Base-by-base conservation (phyloP, 2,888 invertebrate species). In the Phengaris alcon region DNA sequence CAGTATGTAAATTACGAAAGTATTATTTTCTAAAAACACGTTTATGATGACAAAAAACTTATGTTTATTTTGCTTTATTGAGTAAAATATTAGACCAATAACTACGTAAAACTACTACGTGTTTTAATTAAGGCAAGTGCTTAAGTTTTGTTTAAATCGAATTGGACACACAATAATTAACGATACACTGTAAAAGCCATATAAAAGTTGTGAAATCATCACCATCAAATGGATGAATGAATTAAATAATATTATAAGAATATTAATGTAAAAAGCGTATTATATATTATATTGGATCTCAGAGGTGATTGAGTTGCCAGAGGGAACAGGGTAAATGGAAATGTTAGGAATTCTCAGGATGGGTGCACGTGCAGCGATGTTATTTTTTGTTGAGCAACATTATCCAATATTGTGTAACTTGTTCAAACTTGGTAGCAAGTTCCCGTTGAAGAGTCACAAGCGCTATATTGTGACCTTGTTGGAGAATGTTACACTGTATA, bases 261-360 rank as follows among this genome's bases (percentile, higher is more conserved):
- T 51, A 51, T 59, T 59, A 22, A 59, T 9, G 12, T n/a, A 69
- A n/a, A 44, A 68, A 68, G n/a, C 2, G 12, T 54, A n/a, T n/a
- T 55, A n/a, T 22, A 57, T 57, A 57, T 57, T 8, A 46, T n/a
- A 69, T 74, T 54, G 54, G 76, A 77, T 75, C 75, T 78, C 75
- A 75, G 73, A 76, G 76, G 75, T 74, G 76, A 73, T 64, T 75
- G 75, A 68, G 68, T 76, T 76, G 77, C 77, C 77, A 76, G 76
- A 75, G 77, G 15, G 68, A 77, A 78, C 79, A 79, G 79, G 79
- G 79, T 78, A 77, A 46, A n/a, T 48, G 51, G 68, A 74, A 74
- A 74, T 35, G 52, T 74, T 64, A 68, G 51, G 51, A 52, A 35
- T 35, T 51, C 13, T 64, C 13, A 68, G 59, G 59, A 59, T 9